phyloP scores from a whole-genome alignment of 2,888 invertebrate species.

The Brachyptera risi region DNA sequence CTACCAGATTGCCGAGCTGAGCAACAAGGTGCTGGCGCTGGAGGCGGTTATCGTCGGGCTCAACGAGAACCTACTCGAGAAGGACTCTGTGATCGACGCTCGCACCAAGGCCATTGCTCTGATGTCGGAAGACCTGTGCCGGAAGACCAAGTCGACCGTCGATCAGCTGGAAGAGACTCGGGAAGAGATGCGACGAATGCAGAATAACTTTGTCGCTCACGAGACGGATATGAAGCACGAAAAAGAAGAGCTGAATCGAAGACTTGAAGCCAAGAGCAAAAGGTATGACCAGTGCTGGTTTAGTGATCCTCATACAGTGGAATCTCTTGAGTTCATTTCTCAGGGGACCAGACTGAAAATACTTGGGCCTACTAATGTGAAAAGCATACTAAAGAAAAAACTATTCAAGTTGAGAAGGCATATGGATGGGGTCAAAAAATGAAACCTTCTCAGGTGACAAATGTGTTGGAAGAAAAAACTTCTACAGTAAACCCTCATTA shows the following conservation, averaged over 20 bases:
- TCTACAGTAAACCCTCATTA: no score
- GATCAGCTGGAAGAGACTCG: conserved; percentile 73
- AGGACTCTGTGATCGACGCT: conserved; percentile 77
- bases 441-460: no score
- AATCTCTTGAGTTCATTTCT: no score
- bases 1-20: conserved; percentile 60
- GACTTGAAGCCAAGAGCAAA: conserved; percentile 54
- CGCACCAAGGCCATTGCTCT: conserved; percentile 73
- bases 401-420: no score
- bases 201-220: conserved; percentile 66
- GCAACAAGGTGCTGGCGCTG: conserved; percentile 64
- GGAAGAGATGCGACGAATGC: conserved; percentile 76
- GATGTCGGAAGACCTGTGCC: conserved; percentile 66
- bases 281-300: no score
- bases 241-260: conserved; percentile 52
- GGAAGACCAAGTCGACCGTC: conserved; percentile 65
- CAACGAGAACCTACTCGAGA: conserved; percentile 76
- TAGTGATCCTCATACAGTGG: no score
- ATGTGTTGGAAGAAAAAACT: no score
- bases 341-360: no score
- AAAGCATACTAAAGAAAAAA: no score
- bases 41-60: conserved; percentile 75
- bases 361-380: no score
- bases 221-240: conserved; percentile 69
- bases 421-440: no score